Base-by-base conservation (phyloP, 2,888 invertebrate genomes). In the Fragum whitleyi region DNA sequence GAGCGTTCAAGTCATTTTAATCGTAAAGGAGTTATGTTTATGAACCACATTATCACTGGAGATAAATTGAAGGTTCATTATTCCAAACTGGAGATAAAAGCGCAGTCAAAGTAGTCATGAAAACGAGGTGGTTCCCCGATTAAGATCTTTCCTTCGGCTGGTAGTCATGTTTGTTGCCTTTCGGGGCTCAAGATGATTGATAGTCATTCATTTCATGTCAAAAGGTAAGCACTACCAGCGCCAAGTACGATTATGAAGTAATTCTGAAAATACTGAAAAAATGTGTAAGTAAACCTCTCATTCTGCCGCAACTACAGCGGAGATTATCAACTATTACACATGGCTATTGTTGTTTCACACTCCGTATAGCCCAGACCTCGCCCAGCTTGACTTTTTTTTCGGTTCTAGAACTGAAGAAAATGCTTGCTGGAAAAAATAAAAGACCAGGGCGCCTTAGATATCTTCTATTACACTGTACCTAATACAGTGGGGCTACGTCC, bases 381-480 rank as follows among this genome's bases (percentile, higher is more conserved):
- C 36, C 19, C 29, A 28, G n/a, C n/a, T 23, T 65, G 32, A 65
- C 6, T 36, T 36, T 65, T 65, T 61, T 23, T 61, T 61, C 26
- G 61, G 5, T 61, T 61, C 61, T 32, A 28, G 65, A 65, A 65
- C 36, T 32, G 36, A 28, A 65, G 39, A 65, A 65, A 65, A 32
- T 36, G 32, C 36, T 32, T 65, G 29, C 65, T 65, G 36, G 36
- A 29, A 65, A 23, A 19, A 65, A 65, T 32, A n/a, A 65, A n/a
- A 23, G 28, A 59, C 32, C 39, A 28, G 21, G 32, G 39, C 39
- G 39, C 39, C 39, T 55, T 70, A 55, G 55, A 70, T 55, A 26
- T 29, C 55, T 51, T 51, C 57, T 70, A 55, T 70, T 23, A 55
- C 19, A 55, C 70, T 55, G 70, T 70, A 70, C 53, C 70, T 53